Conservation (phyloP, 2,797 vertebrate genomes). For the Enteromius unitaeniatus region DNA sequence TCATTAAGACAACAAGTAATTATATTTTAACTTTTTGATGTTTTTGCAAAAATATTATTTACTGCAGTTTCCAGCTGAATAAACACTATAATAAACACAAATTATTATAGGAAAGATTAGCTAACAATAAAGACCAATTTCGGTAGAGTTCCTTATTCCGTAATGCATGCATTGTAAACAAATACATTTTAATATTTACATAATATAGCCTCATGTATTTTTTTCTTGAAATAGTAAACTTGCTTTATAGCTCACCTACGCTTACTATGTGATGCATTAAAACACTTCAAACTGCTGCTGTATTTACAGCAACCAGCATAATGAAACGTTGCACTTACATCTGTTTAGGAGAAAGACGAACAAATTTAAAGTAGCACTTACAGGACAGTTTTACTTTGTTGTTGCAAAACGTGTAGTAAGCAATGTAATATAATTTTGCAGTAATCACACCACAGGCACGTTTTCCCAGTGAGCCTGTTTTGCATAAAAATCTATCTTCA, state of each 20-base stretch:
- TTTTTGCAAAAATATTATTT: not conserved
- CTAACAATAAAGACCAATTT: not conserved
- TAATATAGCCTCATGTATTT: not conserved
- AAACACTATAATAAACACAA: not conserved
- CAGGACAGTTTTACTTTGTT: not conserved
- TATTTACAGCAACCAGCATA: not conserved
- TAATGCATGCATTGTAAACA: not conserved
- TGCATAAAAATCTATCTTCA: not conserved
- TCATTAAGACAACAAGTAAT: not conserved
- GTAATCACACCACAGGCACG: not conserved
- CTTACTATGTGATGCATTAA: not conserved
- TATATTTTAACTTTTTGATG: not conserved
- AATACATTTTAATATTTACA: not conserved
- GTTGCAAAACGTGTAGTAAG: not conserved
- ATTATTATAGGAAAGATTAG: not conserved
- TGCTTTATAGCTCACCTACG: not conserved
- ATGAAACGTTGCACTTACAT: not conserved
- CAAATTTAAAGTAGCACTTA: not conserved
- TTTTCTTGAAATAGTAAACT: not conserved
- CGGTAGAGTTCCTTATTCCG: not conserved
- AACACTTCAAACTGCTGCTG: not conserved
- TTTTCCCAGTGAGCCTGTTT: not conserved
- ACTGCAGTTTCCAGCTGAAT: not conserved
- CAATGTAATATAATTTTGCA: not conserved
- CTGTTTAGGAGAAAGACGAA: not conserved